Percentiles rank a stretch among this genome's conserved stretches.
phyloP scores from a whole-genome alignment of 2,888 invertebrate species.

The Hirtodrosophila cameraria region DNA sequence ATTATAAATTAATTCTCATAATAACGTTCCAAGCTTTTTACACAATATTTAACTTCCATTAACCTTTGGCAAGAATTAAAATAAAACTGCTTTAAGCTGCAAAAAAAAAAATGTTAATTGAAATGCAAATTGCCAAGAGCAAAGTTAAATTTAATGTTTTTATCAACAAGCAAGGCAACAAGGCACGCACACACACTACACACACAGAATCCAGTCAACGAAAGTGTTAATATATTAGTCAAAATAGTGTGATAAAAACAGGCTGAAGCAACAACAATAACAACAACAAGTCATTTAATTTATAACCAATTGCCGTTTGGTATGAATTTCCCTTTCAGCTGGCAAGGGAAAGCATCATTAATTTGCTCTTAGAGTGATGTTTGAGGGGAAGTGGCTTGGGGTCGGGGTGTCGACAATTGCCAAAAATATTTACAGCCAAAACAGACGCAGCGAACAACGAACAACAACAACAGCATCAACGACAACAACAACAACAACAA shows the following conservation, averaged over 20 bases:
- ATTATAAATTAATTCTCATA: too few relatives aligned
- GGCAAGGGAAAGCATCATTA: conserved; percentile 70
- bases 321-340: conserved; percentile 53
- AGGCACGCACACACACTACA: conserved; percentile 1
- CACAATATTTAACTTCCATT: conserved; percentile 17
- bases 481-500: conserved; percentile 21
- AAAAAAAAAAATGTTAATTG: too few relatives aligned
- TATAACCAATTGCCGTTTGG: conserved; percentile 71
- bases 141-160: conserved; percentile 59
- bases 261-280: conserved; percentile 38
- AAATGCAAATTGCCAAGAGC: conserved; percentile 32
- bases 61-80: conserved; percentile 1
- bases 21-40: too few relatives aligned
- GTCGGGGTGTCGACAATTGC: conserved; percentile 64
- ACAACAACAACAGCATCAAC: conserved; percentile 21
- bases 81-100: background rate
- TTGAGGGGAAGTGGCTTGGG: background rate
- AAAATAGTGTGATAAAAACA: conserved; percentile 73
- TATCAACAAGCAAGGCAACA: conserved; percentile 27
- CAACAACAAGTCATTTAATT: conserved; percentile 66
- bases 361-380: conserved; percentile 63
- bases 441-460: conserved; percentile 57
- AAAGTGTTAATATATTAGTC: conserved; percentile 73
- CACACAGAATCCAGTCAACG: conserved; percentile 35
- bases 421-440: conserved; percentile 79